Evolutionary conservation across 2,888 invertebrate species (phyloP), one percentile per base, ranked within the genome.

Genomic region (Meghimatium bilineatum): DNA sequence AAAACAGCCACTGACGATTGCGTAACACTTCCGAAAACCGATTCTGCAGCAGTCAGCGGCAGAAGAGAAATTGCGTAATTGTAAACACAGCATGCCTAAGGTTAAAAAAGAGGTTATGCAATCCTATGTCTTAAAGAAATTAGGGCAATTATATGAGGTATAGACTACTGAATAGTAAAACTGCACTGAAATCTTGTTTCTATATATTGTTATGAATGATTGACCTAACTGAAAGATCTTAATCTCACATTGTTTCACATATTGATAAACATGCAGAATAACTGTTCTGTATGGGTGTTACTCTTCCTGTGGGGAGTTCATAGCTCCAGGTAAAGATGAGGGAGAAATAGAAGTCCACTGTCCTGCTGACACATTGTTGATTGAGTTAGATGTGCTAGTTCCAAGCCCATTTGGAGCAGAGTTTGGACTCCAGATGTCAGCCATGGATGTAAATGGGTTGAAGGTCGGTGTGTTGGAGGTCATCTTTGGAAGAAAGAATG

Each of bases 341-440:
- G 60, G 63, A 26, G 69, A 23, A 1, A 52, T 23, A 23, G 69
- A 8, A 32, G 34, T 82, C 82, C 75, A 82, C 67, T 82, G 82
- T 34, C 38, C 32, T 12, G 72, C 76, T 12, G 63, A 12, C n/a
- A 36, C 29, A 36, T 12, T 52, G 49, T 14, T 67, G 60, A 26
- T 38, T 26, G 66, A n/a, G 17, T 52, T 36, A 6, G 72, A 17
- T n/a, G 44, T 63, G 56, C 81, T 72, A n/a, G 36, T 63, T 69
- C 89, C 88, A 17, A 83, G 36, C 36, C 86, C 85, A n/a, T 87
- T 87, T 26, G 88, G 82, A 3, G 88, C 85, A 26, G 90, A 88
- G 69, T 88, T 89, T 20, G 91, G 91, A 52, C 90, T 89, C 92
- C 92, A 92, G 85, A 92, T 92, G 84, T 90, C 88, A 0, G 90